phyloP scores from a whole-genome alignment of 1,140 invertebrate species.

The Daktulosphaira vitifoliae region DNA sequence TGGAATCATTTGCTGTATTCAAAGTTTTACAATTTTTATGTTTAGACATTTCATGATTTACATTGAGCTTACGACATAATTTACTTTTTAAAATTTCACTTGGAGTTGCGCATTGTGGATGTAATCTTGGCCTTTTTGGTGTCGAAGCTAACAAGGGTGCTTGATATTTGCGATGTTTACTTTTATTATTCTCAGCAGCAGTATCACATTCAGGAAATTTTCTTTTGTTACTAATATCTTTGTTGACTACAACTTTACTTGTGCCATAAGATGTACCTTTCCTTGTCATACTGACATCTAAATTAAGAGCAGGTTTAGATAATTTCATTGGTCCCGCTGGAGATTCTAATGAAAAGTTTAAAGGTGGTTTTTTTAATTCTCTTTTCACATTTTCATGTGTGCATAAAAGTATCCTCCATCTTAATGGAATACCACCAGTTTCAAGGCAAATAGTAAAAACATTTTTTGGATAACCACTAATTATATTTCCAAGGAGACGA shows the following conservation, averaged over 20 bases:
- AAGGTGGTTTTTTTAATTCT: neutral
- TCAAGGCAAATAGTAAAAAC: neutral
- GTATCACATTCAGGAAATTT: neutral
- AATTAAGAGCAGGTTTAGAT: neutral
- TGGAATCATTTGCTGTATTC: neutral
- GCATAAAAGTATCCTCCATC: neutral
- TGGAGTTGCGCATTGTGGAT: neutral
- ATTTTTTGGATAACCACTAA: conserved; percentile 11
- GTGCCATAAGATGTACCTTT: neutral
- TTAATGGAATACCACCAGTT: neutral
- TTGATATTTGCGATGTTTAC: neutral
- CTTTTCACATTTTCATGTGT: neutral
- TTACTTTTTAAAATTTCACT: conserved; percentile 9
- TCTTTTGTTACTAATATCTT: neutral
- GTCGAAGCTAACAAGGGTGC: conserved; percentile 11
- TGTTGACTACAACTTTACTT: too few species aligned
- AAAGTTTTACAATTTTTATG: neutral
- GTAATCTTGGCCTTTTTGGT: neutral
- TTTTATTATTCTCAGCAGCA: neutral
- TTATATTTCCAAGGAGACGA: conserved; percentile 1
- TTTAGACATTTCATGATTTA: neutral
- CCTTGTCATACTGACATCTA: neutral
- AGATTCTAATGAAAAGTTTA: conserved; percentile 15
- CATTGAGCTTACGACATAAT: neutral
- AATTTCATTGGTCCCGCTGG: conserved; percentile 3